These are phyloP conservation scores for Promerops cafer DNA, from an alignment of 2,113 vertebrate species.

Conservation along the genomic window DNA sequence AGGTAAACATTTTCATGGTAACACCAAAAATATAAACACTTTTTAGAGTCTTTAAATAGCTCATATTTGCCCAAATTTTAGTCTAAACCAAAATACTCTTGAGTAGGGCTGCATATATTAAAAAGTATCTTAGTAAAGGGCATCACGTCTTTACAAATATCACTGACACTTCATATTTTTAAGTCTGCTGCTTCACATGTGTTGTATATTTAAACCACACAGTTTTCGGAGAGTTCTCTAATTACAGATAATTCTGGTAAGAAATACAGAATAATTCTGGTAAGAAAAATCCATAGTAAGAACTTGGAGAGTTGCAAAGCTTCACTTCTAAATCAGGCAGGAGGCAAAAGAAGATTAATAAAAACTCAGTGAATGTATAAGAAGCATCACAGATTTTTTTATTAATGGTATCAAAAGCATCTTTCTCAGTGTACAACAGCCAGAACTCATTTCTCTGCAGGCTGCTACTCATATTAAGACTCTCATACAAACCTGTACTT, in stretches of 20 bases:
- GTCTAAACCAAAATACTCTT: neutral
- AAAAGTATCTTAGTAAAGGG: neutral
- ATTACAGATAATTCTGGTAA: neutral
- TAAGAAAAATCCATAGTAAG: neutral
- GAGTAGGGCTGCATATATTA: neutral
- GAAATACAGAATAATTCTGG: neutral
- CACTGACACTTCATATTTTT: neutral
- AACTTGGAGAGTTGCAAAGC: neutral
- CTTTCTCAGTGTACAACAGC: neutral
- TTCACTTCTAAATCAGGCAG: neutral
- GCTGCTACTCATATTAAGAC: neutral
- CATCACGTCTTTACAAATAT: neutral
- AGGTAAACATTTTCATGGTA: neutral
- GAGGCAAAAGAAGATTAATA: neutral
- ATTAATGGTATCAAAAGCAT: neutral
- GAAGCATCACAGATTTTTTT: neutral
- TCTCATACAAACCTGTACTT: rapidly evolving
- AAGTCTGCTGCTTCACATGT: neutral
- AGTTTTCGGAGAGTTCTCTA: neutral
- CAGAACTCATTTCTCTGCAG: neutral
- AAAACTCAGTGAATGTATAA: neutral
- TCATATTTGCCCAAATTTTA: neutral
- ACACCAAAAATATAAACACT: neutral
- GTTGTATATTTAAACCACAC: neutral
- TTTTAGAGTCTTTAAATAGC: neutral